Evolutionary conservation across 2,113 vertebrate genomes (phyloP), one percentile per base, ranked within the genome.

Genomic region (Vanacampus margaritifer): DNA sequence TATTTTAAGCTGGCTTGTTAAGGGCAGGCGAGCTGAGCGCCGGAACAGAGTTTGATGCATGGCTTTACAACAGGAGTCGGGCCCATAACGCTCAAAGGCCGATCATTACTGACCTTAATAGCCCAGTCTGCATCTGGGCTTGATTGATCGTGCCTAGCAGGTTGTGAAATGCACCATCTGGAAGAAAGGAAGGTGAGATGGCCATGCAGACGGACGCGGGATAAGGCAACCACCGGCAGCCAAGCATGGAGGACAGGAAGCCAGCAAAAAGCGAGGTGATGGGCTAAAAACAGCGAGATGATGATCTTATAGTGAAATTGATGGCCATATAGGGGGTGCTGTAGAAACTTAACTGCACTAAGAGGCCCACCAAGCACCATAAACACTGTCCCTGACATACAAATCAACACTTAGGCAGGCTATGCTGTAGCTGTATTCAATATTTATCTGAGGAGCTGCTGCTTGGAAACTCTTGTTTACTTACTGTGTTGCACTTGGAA

Each of bases 1-100:
- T 94, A 94, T 94, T 95, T 96, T 91, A 96, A 48, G 87, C 45
- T 56, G 82, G 85, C 66, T 57, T 93, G 93, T 94, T 94, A 91
- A 85, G 87, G 89, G 89, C 90, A 89, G 89, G 89, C 88, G 78
- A 86, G 89, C 82, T 85, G 78, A 28, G 73, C 54, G 84, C 90
- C 88, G 89, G 86, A 81, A 79, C 65, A 83, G 78, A 79, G 79
- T 24, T 75, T 87, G 92, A 91, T 83, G 83, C 88, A 79, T 73
- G 63, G 89, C 86, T 85, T 72, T 81, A 87, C 91, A 91, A 91
- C 88, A 80, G 65, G 81, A 72, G 89, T 86, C 63, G 59, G 74
- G 86, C 90, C 83, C 86, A 79, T 89, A 72, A 86, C 89, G 91
- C 90, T 86, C 87, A 84, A 90, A 92, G 92, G 92, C 85, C 90